Conservation (phyloP, 1,140 invertebrate genomes). For the Mycetomoellerius zeteki region DNA sequence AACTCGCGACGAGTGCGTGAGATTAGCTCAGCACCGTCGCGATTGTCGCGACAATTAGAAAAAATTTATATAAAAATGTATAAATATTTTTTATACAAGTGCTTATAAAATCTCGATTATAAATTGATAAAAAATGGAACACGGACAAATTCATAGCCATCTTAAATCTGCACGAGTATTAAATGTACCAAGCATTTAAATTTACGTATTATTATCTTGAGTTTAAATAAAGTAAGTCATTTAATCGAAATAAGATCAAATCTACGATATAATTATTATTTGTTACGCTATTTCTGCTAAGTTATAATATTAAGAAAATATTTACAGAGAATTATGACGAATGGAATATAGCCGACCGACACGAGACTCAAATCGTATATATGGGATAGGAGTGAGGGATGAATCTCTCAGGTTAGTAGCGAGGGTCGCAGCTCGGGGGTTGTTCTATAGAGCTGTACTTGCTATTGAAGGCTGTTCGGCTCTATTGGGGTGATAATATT, state of each 20-base stretch:
- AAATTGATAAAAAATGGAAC: neutral
- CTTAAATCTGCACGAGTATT: neutral
- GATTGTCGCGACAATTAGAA: neutral
- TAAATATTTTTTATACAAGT: neutral
- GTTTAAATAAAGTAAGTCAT: neutral
- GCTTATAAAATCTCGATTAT: neutral
- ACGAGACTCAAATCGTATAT: constrained; percentile 67
- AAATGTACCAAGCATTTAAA: neutral
- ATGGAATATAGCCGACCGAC: constrained; percentile 67
- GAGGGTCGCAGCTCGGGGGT: constrained; percentile 73
- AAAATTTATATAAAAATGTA: neutral
- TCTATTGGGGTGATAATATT: constrained; percentile 85
- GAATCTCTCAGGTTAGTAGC: constrained; percentile 80
- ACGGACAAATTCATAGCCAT: neutral
- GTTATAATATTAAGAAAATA: constrained; percentile 1
- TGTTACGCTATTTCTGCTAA: neutral
- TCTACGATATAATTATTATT: neutral
- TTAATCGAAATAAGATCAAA: neutral
- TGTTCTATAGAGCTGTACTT: constrained; percentile 77
- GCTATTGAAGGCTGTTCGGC: constrained; percentile 80
- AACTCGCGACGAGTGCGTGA: constrained; percentile 59
- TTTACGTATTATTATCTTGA: neutral
- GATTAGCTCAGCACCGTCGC: neutral
- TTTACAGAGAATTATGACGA: constrained; percentile 58
- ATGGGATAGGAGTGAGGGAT: constrained; percentile 72